Conservation (phyloP, 2,113 vertebrate species). For the Rhabdomys dilectus region DNA sequence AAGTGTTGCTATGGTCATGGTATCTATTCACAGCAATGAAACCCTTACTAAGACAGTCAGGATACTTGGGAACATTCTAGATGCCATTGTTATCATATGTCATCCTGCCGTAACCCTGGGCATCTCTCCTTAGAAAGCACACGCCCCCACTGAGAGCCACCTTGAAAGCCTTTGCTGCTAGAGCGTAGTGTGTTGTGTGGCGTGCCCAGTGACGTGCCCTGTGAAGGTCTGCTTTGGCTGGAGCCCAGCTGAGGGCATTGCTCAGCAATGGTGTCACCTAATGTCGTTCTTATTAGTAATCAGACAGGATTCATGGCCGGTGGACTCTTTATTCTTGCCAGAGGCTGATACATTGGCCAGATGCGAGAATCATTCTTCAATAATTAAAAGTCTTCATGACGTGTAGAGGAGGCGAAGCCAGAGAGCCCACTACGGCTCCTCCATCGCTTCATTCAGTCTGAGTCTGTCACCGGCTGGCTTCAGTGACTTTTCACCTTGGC, state of each 20-base stretch:
- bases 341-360: conserved; percentile 63
- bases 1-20: too few species aligned
- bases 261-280: conserved; percentile 64
- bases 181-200: background rate
- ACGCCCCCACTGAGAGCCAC: background rate
- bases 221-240: background rate
- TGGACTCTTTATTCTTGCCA: conserved; percentile 67
- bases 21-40: too few species aligned
- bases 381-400: conserved; percentile 60
- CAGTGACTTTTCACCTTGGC: background rate
- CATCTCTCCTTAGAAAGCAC: background rate
- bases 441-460: rapidly evolving
- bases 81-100: background rate
- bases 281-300: conserved; percentile 54
- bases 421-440: rapidly evolving
- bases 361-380: conserved; percentile 35
- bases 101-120: rapidly evolving
- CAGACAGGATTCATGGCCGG: conserved; percentile 56
- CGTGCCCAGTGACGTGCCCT: background rate
- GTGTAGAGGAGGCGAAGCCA: background rate
- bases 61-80: background rate
- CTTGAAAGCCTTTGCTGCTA: background rate
- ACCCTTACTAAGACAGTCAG: too few species aligned
- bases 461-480: rapidly evolving
- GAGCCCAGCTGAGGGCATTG: conserved; percentile 25